Evolutionary conservation across 2,797 vertebrate species (phyloP), one percentile per base, ranked within the genome.

Genomic region (Enteromius unitaeniatus): DNA sequence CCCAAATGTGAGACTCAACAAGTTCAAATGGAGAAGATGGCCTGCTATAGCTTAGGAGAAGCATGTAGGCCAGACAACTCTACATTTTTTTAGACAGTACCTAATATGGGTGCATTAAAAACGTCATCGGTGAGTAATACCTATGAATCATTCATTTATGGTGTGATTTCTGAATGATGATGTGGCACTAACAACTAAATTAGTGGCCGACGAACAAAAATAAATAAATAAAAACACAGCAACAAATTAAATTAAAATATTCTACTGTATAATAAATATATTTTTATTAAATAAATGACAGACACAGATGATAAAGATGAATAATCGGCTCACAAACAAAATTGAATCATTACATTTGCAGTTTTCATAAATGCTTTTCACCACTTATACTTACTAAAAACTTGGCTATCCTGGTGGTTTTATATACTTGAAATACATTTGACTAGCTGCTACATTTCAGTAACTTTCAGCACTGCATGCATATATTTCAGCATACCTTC

Each of bases 1-100:
- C 49, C 51, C 72, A 40, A 19, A 40, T 79, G 58, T 73, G 76
- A 81, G 49, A 47, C 7, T 64, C 69, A 55, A 69, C 28, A 26
- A 9, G 70, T 73, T 75, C 11, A 40, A 45, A 37, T 64, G 34
- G 42, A 28, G 47, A 82, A 17, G 45, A 49, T 47, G 23, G 51
- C 19, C n/a, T 72, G n/a, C 17, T 70, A 65, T 0, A 49, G 55
- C 15, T 13, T 31, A 45, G 17, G 26, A 74, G 47, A 40, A 34
- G 4, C 21, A 40, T 53, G 60, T 21, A 19, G 31, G 14, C 31
- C 14, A 1, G 42, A 82, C 26, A 82, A 81, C 15, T 13, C 34
- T 19, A 28, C 11, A 42, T 80, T 80, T 80, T 28, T 53, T 72
- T 6, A 45, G 26, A 21, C 53, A 74, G 26, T 37, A 26, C 26